phyloP scores from a whole-genome alignment of 2,113 vertebrate genomes.

The Rallus limicola region DNA sequence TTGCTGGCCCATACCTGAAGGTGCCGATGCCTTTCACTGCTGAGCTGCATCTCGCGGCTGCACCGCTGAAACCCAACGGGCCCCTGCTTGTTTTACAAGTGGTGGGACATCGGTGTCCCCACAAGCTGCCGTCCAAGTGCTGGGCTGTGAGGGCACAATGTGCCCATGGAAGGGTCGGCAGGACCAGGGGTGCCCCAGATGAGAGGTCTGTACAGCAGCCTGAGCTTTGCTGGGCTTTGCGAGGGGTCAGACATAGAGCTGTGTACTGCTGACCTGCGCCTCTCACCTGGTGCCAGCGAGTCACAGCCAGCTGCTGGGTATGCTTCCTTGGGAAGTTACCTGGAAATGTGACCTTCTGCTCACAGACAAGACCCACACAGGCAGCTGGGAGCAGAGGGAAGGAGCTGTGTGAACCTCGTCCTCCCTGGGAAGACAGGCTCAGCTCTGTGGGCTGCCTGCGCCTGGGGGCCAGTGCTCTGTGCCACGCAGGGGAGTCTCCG shows the following conservation, averaged over 20 bases:
- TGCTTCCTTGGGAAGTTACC: background rate
- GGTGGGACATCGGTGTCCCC: background rate
- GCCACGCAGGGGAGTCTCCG: background rate
- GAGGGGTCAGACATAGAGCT: too few relatives aligned
- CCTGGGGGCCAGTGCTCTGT: background rate
- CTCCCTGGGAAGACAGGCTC: background rate
- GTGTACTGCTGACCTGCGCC: background rate
- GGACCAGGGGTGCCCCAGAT: accelerated
- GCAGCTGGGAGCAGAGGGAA: background rate
- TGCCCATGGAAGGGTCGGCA: accelerated
- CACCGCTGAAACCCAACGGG: accelerated
- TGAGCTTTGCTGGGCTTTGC: background rate
- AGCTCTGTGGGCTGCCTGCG: background rate
- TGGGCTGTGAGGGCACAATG: accelerated
- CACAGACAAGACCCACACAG: background rate
- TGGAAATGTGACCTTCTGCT: background rate
- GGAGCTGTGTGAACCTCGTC: background rate
- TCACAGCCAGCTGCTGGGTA: accelerated
- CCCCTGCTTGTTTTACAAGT: background rate
- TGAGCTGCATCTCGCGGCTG: accelerated
- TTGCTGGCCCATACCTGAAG: background rate
- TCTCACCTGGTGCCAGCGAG: background rate
- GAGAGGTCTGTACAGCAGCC: background rate
- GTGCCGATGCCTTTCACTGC: background rate
- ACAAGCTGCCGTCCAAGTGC: accelerated